Base-by-base conservation (phyloP, 1,140 invertebrate genomes). In the Triops longicaudatus region DNA sequence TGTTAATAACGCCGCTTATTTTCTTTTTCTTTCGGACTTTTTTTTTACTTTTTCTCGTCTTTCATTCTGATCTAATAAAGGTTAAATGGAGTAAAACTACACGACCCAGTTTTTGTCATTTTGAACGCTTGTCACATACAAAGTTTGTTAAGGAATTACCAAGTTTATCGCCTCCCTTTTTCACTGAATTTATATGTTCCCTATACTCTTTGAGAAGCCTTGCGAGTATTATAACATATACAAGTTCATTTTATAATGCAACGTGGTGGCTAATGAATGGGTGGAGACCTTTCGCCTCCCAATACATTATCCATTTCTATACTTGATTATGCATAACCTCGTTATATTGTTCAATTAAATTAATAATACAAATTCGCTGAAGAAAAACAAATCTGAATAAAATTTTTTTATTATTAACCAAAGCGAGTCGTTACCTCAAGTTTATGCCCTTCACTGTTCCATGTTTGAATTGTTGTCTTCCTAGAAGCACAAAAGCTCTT, bases 281-380 rank as follows among this genome's bases (percentile, higher is more conserved):
- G 50, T 63, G 50, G 50, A 63, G 22, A 22, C 31, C 31, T 37
- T 37, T 37, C 31, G 2, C 7, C 31, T 2, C 31, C 31, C 3
- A n/a, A 22, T 63, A 63, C 22, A 63, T 22, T 17, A 17, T 63
- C 22, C 50, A 6, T 63, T 63, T 63, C 14, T 17, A 22, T 6
- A 63, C 50, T 63, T 63, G 50, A 22, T 22, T 63, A n/a, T 63
- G 14, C 50, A 63, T 63, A 6, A 22, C 50, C 50, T 63, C 17
- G 50, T 63, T 63, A 63, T 63, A 63, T 63, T 63, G 50, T 63
- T 63, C 50, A 63, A 63, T 63, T 63, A 63, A 63, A 63, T 63
- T 63, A 63, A 63, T 63, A 6, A 63, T 63, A 9, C 17, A 63
- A 63, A 63, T 63, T 63, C 17, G 22, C 50, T 63, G n/a, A 6